Conservation (phyloP, 1,140 invertebrate genomes). For the Berghia stephanieae region DNA sequence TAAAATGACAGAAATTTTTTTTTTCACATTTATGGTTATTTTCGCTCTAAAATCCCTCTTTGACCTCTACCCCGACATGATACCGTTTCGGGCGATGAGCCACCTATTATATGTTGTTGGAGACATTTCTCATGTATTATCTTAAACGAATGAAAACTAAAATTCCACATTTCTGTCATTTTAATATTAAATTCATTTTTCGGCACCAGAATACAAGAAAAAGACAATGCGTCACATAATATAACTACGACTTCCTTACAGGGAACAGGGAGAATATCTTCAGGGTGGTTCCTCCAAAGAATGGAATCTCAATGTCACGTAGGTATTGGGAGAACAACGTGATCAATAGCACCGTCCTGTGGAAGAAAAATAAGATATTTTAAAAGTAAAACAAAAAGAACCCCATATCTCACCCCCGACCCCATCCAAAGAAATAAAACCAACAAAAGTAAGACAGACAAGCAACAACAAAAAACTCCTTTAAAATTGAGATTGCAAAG, state of each 20-base stretch:
- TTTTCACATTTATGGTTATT: too few relatives aligned
- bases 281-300: constrained; percentile 71
- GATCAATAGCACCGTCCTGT: constrained; percentile 82
- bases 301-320: constrained; percentile 76
- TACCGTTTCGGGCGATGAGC: too few relatives aligned
- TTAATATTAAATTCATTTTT: too few relatives aligned
- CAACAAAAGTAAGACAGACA: not conserved
- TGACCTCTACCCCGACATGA: too few relatives aligned
- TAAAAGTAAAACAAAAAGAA: not conserved
- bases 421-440: not conserved
- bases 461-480: too few relatives aligned
- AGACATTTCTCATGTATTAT: too few relatives aligned
- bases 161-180: too few relatives aligned
- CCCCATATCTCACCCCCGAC: not conserved
- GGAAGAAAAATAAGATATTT: constrained; percentile 38
- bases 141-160: too few relatives aligned
- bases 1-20: too few relatives aligned
- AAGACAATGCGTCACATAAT: not conserved
- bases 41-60: too few relatives aligned
- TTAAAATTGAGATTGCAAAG: too few relatives aligned
- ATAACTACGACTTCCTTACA: constrained; percentile 69
- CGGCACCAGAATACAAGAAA: not conserved
- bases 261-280: constrained; percentile 85
- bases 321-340: constrained; percentile 86
- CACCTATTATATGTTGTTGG: too few relatives aligned